Conservation (phyloP, 1,140 invertebrate genomes). For the Bombus pascuorum region DNA sequence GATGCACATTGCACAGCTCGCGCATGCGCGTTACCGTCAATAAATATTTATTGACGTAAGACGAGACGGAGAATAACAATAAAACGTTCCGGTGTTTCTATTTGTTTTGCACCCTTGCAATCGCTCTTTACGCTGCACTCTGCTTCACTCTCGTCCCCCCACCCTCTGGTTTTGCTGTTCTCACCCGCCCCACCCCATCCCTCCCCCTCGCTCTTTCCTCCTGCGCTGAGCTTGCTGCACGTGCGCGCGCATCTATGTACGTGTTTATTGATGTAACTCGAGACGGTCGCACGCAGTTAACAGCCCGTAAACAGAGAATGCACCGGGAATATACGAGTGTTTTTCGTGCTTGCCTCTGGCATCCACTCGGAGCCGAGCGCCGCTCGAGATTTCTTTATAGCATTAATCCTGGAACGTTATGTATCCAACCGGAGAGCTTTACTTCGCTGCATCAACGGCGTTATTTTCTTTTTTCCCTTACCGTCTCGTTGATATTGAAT, state of each 20-base stretch:
- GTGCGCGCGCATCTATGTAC: conserved; percentile 71
- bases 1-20: conserved; percentile 36
- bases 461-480: background rate
- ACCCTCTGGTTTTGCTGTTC: background rate
- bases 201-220: background rate
- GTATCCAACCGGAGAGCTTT: conserved; percentile 52
- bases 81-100: conserved; percentile 51
- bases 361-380: conserved; percentile 55
- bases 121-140: conserved; percentile 4
- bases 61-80: conserved; percentile 64
- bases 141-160: background rate
- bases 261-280: conserved; percentile 73
- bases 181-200: background rate
- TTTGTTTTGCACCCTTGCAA: conserved; percentile 31
- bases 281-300: conserved; percentile 72
- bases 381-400: conserved; percentile 67
- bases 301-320: conserved; percentile 71
- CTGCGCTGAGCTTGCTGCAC: conserved; percentile 30
- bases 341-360: conserved; percentile 67
- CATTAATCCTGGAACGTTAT: conserved; percentile 65
- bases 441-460: conserved; percentile 1
- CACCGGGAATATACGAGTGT: conserved; percentile 68
- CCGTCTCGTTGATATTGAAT: too few species aligned
- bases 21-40: conserved; percentile 59
- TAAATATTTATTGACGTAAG: conserved; percentile 74